These are phyloP conservation scores for Galendromus occidentalis DNA, from an alignment of 1,140 invertebrate species.

Conservation along the genomic window DNA sequence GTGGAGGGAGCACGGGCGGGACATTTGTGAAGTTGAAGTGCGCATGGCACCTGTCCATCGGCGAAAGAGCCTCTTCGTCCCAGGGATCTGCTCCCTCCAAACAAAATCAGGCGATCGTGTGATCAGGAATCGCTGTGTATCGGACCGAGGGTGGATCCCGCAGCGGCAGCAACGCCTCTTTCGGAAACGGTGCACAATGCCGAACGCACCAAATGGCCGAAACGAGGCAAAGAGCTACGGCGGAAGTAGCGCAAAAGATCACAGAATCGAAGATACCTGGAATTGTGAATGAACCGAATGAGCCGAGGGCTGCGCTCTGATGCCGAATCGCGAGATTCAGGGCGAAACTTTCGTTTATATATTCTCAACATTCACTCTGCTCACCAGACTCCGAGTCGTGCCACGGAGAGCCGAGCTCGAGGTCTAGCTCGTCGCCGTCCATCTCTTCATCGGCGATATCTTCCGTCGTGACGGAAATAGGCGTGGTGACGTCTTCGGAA, in stretches of 20 bases:
- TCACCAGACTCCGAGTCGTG: neutral
- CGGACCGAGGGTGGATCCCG: conserved; percentile 6
- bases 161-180: neutral
- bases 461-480: neutral
- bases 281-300: neutral
- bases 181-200: conserved; percentile 4
- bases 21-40: neutral
- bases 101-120: conserved; percentile 11
- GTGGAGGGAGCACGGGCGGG: neutral
- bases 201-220: conserved; percentile 1
- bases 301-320: neutral
- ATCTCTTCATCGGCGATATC: neutral
- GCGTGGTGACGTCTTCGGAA: no score
- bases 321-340: neutral
- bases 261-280: neutral
- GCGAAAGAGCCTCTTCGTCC: neutral
- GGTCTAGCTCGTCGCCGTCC: conserved; percentile 1
- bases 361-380: neutral
- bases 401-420: conserved; percentile 4
- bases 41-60: no score
- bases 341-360: neutral
- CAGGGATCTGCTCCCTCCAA: conserved; percentile 6
- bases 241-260: neutral
- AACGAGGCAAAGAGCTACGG: neutral
- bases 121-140: conserved; percentile 6